phyloP scores from a whole-genome alignment of 2,113 vertebrate genomes.

The Hiodon tergisus region DNA sequence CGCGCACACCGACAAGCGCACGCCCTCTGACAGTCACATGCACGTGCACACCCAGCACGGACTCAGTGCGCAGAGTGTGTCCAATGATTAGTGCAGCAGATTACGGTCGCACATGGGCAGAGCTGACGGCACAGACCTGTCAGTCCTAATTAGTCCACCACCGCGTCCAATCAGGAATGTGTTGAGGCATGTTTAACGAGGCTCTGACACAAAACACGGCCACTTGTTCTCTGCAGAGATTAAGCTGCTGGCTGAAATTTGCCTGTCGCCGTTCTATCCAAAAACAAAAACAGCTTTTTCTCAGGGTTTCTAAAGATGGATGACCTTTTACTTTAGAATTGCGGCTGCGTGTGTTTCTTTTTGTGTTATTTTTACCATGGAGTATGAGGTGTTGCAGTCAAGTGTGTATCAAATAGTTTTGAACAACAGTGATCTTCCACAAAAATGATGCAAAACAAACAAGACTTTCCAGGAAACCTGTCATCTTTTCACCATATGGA shows the following conservation, averaged over 20 bases:
- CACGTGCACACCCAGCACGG: background rate
- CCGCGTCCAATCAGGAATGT: slow-evolving; percentile 61
- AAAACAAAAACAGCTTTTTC: background rate
- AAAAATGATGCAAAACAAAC: too few species aligned
- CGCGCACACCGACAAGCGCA: background rate
- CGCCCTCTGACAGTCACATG: slow-evolving; percentile 12
- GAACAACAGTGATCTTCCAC: too few species aligned
- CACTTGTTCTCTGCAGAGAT: slow-evolving; percentile 66
- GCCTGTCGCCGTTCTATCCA: slow-evolving; percentile 9
- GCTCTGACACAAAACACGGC: slow-evolving; percentile 68
- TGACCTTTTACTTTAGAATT: background rate
- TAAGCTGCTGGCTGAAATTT: slow-evolving; percentile 34
- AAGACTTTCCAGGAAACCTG: too few species aligned
- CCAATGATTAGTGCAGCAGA: slow-evolving; percentile 34
- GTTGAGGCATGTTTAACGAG: slow-evolving; percentile 43
- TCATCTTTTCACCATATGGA: too few species aligned
- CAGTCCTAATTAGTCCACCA: slow-evolving; percentile 72
- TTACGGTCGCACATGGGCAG: slow-evolving; percentile 18
- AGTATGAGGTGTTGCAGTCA: too few species aligned
- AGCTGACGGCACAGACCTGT: slow-evolving; percentile 43
- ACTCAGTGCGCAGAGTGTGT: slow-evolving; percentile 18
- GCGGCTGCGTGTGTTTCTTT: too few species aligned
- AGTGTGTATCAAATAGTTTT: too few species aligned
- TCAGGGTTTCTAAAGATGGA: too few species aligned
- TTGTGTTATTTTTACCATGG: too few species aligned